Evolutionary conservation across 2,888 invertebrate species (phyloP).

Genomic region (Lasioglossum zephyrum): DNA sequence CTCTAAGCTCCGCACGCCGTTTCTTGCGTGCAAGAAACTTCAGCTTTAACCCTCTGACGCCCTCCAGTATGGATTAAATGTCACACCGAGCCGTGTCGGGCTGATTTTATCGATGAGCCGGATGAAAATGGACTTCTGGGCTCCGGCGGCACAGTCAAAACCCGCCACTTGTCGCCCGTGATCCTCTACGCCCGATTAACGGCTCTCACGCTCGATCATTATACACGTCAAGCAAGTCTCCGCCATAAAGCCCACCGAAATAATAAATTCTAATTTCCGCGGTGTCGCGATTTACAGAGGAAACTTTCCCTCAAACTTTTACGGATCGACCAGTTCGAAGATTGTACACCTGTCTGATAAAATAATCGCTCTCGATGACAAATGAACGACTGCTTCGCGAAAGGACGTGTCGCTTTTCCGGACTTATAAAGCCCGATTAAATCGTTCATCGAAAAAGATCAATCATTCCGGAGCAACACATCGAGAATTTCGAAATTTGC

Average conservation of each 20-base stretch:
- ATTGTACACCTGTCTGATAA: not conserved
- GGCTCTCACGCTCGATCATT: not conserved
- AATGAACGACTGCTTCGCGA: not conserved
- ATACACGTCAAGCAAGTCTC: not conserved
- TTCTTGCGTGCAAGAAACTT: constrained; percentile 58
- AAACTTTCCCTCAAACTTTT: not conserved
- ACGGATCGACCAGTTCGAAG: not conserved
- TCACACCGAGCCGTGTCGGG: constrained; percentile 44
- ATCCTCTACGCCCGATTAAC: constrained; percentile 35
- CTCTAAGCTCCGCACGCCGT: constrained; percentile 34
- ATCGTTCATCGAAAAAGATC: not conserved
- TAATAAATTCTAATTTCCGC: constrained; percentile 7
- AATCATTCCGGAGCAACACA: not conserved
- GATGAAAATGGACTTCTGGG: constrained; percentile 45
- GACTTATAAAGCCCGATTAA: not conserved
- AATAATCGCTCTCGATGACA: not conserved
- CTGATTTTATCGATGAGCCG: constrained; percentile 58
- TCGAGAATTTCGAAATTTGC: not conserved
- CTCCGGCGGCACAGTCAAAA: constrained; percentile 35
- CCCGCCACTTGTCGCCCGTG: constrained; percentile 31
- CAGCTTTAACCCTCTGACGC: constrained; percentile 3
- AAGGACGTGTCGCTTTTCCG: not conserved
- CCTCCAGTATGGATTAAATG: constrained; percentile 54
- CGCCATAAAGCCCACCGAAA: not conserved
- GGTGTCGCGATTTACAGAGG: not conserved